Evolutionary conservation across 2,797 vertebrate genomes (phyloP).

Genomic region (Antrozous pallidus): DNA sequence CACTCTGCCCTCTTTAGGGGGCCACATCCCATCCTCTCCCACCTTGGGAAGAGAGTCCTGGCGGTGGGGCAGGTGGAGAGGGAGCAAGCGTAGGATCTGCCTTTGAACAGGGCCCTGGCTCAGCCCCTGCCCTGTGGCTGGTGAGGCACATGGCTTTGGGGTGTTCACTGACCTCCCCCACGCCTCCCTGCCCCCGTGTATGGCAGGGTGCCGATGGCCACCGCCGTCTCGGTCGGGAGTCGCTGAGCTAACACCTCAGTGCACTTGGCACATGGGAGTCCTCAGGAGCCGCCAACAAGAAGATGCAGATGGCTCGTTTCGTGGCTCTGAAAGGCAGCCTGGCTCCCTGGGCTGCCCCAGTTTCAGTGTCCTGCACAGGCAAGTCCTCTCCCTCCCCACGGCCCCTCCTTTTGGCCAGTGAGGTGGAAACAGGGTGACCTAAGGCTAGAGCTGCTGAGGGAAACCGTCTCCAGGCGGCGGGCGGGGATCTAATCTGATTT

Average conservation of each 20-base stretch:
- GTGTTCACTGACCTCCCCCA: fast-evolving
- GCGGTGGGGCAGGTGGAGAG: fast-evolving
- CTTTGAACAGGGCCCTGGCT: fast-evolving
- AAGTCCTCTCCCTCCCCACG: neutral
- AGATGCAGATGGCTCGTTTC: fast-evolving
- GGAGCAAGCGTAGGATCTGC: fast-evolving
- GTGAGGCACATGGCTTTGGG: fast-evolving
- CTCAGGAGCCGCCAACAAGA: neutral
- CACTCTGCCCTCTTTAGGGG: neutral
- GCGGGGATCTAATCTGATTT: neutral
- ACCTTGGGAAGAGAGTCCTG: neutral
- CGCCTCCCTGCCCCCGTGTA: fast-evolving
- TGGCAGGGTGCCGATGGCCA: fast-evolving
- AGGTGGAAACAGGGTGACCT: neutral
- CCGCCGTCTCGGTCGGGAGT: fast-evolving
- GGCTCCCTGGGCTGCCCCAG: neutral
- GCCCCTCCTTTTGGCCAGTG: neutral
- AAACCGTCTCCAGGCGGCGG: fast-evolving
- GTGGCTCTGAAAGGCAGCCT: neutral
- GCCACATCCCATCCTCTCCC: too few species aligned
- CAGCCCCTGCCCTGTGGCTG: fast-evolving
- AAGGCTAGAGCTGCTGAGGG: neutral
- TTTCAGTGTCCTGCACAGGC: neutral
- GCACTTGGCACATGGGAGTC: fast-evolving
- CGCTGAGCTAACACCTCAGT: fast-evolving